A percentile compares a stretch with the other conserved stretches of the same genome.
Evolutionary conservation across 2,888 invertebrate species (phyloP).

Genomic region (Drosophila nigricruria): DNA sequence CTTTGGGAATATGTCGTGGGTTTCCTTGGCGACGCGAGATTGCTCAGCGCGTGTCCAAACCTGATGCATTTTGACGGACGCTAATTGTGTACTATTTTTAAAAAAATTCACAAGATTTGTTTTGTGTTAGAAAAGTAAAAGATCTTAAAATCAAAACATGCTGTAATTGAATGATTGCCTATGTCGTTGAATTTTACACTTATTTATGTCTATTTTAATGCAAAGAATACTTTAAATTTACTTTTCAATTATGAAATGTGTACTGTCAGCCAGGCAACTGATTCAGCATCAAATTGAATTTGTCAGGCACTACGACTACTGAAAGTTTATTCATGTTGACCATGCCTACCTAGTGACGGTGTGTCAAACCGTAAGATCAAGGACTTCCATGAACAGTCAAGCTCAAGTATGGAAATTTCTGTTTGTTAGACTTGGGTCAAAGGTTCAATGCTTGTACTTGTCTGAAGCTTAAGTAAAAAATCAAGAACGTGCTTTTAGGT

Average conservation of each 20-base stretch:
- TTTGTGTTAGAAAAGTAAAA: conserved; percentile 6
- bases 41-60: conserved; percentile 46
- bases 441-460: too few relatives aligned
- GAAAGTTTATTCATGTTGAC: background rate
- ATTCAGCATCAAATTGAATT: background rate
- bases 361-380: background rate
- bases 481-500: background rate
- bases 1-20: conserved; percentile 43
- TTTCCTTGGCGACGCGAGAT: conserved; percentile 21
- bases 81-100: background rate
- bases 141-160: conserved; percentile 30
- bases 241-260: background rate
- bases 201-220: background rate
- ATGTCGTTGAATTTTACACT: background rate
- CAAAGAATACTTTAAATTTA: background rate
- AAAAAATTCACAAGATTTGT: background rate
- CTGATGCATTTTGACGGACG: conserved; percentile 21
- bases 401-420: too few relatives aligned
- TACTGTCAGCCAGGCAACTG: background rate
- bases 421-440: too few relatives aligned
- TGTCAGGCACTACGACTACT: background rate
- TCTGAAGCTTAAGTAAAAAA: background rate
- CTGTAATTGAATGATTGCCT: conserved; percentile 6
- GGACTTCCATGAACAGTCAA: too few relatives aligned
- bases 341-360: background rate